Base-by-base conservation (phyloP, 2,888 invertebrate genomes). In the Troides helena region DNA sequence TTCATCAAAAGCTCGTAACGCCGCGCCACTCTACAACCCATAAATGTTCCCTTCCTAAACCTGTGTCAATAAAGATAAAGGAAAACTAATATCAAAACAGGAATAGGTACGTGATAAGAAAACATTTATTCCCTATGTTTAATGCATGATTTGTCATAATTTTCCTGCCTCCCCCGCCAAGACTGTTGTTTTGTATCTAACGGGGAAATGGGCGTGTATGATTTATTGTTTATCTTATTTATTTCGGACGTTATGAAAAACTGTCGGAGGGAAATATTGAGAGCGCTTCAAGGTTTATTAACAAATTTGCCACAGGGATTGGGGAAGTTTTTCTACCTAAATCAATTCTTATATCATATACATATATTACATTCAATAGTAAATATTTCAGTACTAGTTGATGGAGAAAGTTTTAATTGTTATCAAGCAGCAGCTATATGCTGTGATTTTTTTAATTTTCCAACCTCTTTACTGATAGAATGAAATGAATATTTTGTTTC, bases 101-200 rank as follows among this genome's bases (percentile, higher is more conserved):
- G 88, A 90, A 89, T 91, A 92, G 91, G 90, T 88, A 92, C 92
- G 92, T 92, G 92, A 92, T 92, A 92, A 92, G 92, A 92, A 92
- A 92, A 92, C 92, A 92, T 92, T 92, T 92, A 92, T 92, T 92
- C 91, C 89, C 92, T 85, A 92, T 92, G 92, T 92, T 92, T 92
- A 92, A 92, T 92, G 92, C 92, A 92, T 92, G 92, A 92, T 92
- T 91, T 91, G 92, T 92, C 91, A 91, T 92, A 92, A 92, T 92
- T 92, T 88, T 84, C 88, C 88, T 86, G 84, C 88, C 85, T 87
- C 88, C 90, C 88, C 85, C 79, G 81, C 80, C 77, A 76, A 79
- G 85, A 81, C 84, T 85, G 88, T 90, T 91, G 90, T 92, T 90
- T 91, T 88, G 89, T 88, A 84, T 84, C 84, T 74, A 80, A 82